phyloP scores from a whole-genome alignment of 2,113 vertebrate species.

The Willisornis vidua region DNA sequence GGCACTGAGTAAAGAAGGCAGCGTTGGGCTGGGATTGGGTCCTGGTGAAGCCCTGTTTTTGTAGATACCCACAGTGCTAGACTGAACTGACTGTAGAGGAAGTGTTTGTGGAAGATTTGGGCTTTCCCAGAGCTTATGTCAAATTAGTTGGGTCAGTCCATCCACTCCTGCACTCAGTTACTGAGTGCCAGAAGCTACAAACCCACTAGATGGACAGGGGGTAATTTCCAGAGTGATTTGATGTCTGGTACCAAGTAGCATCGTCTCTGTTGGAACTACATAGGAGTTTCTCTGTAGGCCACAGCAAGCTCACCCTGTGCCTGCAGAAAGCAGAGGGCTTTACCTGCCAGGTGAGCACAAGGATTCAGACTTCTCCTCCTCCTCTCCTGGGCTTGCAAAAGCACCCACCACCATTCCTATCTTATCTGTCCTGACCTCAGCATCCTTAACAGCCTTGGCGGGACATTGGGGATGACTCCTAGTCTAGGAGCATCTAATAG shows the following conservation, averaged over 20 bases:
- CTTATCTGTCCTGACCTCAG: neutral
- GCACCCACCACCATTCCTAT: neutral
- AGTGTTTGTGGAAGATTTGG: neutral
- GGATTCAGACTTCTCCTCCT: neutral
- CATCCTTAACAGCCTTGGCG: neutral
- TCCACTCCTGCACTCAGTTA: neutral
- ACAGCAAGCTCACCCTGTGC: neutral
- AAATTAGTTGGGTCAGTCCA: neutral
- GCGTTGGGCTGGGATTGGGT: neutral
- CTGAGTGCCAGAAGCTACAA: neutral
- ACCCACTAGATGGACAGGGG: neutral
- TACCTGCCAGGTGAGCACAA: neutral
- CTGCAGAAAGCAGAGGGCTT: neutral
- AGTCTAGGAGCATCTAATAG: neutral
- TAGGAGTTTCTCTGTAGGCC: neutral
- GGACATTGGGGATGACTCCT: neutral
- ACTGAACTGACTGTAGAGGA: neutral
- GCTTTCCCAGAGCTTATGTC: neutral
- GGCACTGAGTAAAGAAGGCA: neutral
- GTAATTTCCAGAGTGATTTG: neutral
- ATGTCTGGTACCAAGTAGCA: rapidly evolving
- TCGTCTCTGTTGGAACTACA: neutral
- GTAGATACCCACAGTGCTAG: neutral
- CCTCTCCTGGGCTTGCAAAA: neutral
- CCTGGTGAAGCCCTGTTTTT: neutral